phyloP scores from a whole-genome alignment of 2,113 vertebrate genomes.

The Jaculus jaculus region DNA sequence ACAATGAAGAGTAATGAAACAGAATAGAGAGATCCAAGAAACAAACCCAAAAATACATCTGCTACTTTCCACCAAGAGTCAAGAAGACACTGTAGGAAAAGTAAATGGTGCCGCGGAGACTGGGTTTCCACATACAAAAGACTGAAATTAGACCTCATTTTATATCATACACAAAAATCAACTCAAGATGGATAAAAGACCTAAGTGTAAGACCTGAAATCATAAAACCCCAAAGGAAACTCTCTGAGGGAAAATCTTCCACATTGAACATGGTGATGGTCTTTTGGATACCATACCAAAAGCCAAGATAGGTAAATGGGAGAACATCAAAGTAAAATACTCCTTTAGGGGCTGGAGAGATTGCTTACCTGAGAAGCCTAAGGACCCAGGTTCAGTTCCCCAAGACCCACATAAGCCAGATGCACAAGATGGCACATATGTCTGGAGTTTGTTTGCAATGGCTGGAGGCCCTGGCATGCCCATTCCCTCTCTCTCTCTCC shows the following conservation, averaged over 20 bases:
- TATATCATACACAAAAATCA: no score
- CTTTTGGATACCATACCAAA: not conserved
- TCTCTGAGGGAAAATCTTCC: not conserved
- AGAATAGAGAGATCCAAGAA: not conserved
- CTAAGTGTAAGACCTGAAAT: no score
- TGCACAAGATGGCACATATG: no score
- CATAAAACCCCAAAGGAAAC: not conserved
- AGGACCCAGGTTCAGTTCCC: no score
- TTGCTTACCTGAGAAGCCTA: no score
- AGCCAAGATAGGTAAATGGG: not conserved
- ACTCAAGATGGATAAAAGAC: no score
- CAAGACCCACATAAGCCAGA: no score
- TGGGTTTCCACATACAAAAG: not conserved
- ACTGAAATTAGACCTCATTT: not conserved
- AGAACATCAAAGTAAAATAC: not conserved
- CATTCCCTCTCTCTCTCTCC: no score
- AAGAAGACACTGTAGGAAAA: not conserved
- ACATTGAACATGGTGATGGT: not conserved
- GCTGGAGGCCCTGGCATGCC: no score
- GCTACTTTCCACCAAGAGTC: not conserved
- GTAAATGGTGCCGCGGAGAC: not conserved
- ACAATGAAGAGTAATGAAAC: not conserved
- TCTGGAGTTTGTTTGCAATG: no score
- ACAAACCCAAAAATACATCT: not conserved
- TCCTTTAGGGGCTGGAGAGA: no score